A percentile compares a stretch with the other conserved stretches of the same genome.
These are phyloP conservation scores for Casuarius casuarius DNA, from an alignment of 2,113 vertebrate genomes.

Conservation along the genomic window DNA sequence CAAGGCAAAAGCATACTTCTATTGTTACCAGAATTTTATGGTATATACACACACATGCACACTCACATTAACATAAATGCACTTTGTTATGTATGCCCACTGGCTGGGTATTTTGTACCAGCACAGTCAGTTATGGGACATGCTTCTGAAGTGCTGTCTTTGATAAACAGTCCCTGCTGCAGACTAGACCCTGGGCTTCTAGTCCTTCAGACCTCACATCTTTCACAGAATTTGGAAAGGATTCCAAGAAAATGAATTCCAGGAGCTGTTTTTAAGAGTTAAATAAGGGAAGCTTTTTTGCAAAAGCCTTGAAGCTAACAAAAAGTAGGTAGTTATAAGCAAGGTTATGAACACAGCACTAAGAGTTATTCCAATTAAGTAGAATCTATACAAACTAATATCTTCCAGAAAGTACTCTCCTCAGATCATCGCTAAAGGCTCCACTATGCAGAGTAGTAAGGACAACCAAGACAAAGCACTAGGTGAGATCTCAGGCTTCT, in stretches of 20 bases:
- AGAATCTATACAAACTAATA: not conserved
- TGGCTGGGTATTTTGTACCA: no score
- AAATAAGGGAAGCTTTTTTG: not conserved
- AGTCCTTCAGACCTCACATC: not conserved
- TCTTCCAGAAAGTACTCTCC: not conserved
- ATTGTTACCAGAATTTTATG: not conserved
- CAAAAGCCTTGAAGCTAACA: not conserved
- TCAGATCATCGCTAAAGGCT: not conserved
- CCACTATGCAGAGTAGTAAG: not conserved
- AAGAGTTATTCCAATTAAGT: not conserved
- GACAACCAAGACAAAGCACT: not conserved
- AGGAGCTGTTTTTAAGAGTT: not conserved
- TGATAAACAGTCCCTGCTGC: not conserved
- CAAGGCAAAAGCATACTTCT: not conserved
- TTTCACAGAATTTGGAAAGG: not conserved
- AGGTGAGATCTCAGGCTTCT: not conserved
- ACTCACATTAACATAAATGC: not conserved
- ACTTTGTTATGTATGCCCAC: accelerated
- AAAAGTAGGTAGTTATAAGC: not conserved
- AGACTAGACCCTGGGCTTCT: not conserved
- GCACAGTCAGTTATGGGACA: accelerated
- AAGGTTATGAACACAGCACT: accelerated
- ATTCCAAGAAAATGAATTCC: not conserved
- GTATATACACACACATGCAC: accelerated
- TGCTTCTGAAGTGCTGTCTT: not conserved